Evolutionary conservation across 2,797 vertebrate genomes (phyloP), one percentile per base, ranked within the genome.

Genomic region (Falco concolor): DNA sequence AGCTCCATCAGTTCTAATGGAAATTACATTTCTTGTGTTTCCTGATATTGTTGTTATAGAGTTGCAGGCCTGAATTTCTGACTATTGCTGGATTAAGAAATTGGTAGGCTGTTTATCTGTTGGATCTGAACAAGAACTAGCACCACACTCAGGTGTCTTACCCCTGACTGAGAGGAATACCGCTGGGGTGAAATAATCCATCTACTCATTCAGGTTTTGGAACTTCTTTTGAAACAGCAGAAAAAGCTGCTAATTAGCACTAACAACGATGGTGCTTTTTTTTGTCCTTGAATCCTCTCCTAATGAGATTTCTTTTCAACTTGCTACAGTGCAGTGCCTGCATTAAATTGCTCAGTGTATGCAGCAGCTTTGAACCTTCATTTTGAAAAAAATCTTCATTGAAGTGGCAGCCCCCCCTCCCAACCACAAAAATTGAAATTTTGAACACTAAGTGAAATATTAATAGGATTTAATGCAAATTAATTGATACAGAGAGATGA

Each of bases 271-370:
- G 20, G 36, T 38, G 32, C 0, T 50, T 78, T 76, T 76, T 84
- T 89, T 56, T 72, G 38, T 87, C 53, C 60, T 52, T 77, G 74
- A 89, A 93, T 94, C 34, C 38, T 90, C 57, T 90, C 30, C 57
- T 96, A 94, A 95, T 92, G 77, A 96, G 86, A 87, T 94, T 94
- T 90, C 40, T 52, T 94, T 96, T 96, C 60, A 96, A 44, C 78
- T 94, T 77, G 49, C 45, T 77, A 68, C n/a, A 59, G 30, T 65
- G 60, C 59, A 82, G 70, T 47, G 56, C 23, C 70, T 80, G 44
- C 45, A 70, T 67, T 88, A 87, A 90, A 85, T 60, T 10, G 10
- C n/a, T 94, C 63, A 49, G 52, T 57, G 17, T 57, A n/a, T 19
- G 42, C 60, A 87, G 75, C n/a, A 74, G 86, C 78, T 96, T 94